Evolutionary conservation across 1,140 invertebrate genomes (phyloP).

Genomic region (Agrilus planipennis): DNA sequence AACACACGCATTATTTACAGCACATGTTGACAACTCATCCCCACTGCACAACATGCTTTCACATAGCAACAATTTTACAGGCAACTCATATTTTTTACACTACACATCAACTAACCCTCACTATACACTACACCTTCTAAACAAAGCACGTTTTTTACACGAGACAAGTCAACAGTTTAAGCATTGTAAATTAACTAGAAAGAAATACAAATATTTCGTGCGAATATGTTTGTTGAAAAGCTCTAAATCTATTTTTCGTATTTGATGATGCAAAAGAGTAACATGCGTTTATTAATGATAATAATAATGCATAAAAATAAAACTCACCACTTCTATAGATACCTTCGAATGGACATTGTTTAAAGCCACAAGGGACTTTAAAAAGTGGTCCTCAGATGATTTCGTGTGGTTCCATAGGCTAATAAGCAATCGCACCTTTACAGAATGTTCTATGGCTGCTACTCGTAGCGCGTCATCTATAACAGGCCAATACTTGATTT

Average conservation of each 20-base stretch:
- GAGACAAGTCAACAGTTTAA: too few relatives aligned
- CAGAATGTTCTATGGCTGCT: conserved; percentile 69
- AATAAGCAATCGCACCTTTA: conserved; percentile 69
- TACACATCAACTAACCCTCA: not conserved
- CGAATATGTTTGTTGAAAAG: too few relatives aligned
- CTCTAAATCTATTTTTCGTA: not conserved
- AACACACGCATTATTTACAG: too few relatives aligned
- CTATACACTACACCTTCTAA: too few relatives aligned
- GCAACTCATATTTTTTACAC: not conserved
- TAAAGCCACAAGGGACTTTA: conserved; percentile 67
- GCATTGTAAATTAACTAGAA: too few relatives aligned
- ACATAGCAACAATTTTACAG: too few relatives aligned
- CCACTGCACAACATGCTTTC: too few relatives aligned
- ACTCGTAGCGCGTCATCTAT: conserved; percentile 79
- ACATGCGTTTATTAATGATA: not conserved
- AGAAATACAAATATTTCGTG: too few relatives aligned
- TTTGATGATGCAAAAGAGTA: not conserved
- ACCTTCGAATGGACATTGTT: conserved; percentile 50
- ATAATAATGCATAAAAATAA: conserved; percentile 1
- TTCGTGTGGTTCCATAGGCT: conserved; percentile 83
- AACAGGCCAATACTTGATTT: conserved; percentile 72
- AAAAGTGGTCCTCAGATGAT: conserved; percentile 59
- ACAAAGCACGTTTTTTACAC: too few relatives aligned
- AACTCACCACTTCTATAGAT: conserved; percentile 68
- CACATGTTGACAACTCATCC: too few relatives aligned